Conservation (phyloP, 2,888 invertebrate genomes). For the Pristionchus mayeri region DNA sequence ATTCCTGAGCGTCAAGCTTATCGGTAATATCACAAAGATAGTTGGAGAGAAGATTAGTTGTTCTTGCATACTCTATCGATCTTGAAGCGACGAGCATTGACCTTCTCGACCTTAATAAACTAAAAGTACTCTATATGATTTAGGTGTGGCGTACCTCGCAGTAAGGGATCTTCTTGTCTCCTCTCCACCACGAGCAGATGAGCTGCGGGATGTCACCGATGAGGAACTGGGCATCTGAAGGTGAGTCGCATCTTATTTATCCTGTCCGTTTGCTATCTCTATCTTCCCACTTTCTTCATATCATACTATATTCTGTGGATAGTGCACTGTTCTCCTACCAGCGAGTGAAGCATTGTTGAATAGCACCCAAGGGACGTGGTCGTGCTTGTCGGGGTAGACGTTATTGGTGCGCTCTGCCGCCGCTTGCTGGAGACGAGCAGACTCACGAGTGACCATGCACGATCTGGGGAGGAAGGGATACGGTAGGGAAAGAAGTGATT, state of each 20-base stretch:
- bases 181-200: slow-evolving; percentile 64
- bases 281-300: neutral
- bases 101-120: slow-evolving; percentile 31
- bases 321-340: neutral
- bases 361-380: slow-evolving; percentile 70
- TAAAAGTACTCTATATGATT: neutral
- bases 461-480: slow-evolving; percentile 52
- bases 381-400: slow-evolving; percentile 63
- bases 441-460: slow-evolving; percentile 65
- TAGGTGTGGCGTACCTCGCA: slow-evolving; percentile 53
- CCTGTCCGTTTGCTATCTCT: neutral
- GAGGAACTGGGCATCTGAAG: slow-evolving; percentile 57
- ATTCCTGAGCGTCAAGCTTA: slow-evolving; percentile 45
- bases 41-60: slow-evolving; percentile 5
- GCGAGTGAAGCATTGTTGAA: slow-evolving; percentile 67
- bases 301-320: neutral
- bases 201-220: slow-evolving; percentile 59
- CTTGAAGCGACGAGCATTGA: slow-evolving; percentile 4
- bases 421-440: slow-evolving; percentile 63
- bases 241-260: neutral
- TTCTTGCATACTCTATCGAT: slow-evolving; percentile 16
- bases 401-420: slow-evolving; percentile 65
- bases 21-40: slow-evolving; percentile 29
- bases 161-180: slow-evolving; percentile 62
- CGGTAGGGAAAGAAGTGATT: slow-evolving; percentile 6